A percentile compares a stretch with the other conserved stretches of the same genome.
Conservation (phyloP, 2,797 vertebrate genomes). For the Ambastaia sidthimunki region DNA sequence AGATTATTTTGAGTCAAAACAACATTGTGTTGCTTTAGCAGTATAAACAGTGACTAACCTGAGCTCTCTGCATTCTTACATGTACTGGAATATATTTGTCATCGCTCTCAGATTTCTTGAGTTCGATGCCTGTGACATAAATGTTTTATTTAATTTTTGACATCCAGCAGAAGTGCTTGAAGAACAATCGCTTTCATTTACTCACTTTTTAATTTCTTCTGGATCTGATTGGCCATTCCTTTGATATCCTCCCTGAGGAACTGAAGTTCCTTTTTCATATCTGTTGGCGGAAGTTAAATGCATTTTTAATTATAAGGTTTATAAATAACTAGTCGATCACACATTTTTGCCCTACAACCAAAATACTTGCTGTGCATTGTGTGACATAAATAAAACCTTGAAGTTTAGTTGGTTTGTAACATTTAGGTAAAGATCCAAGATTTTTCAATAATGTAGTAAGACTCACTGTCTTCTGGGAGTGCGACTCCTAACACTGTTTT, state of each 20-base stretch:
- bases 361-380: background rate
- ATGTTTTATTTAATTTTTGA: background rate
- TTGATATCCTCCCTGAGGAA: conserved; percentile 87
- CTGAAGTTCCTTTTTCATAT: conserved; percentile 88
- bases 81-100: conserved; percentile 82
- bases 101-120: conserved; percentile 83
- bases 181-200: background rate
- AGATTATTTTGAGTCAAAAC: background rate
- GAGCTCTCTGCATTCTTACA: conserved; percentile 85
- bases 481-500: conserved; percentile 85
- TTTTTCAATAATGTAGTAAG: background rate
- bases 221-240: conserved; percentile 80
- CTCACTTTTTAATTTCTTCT: conserved; percentile 86
- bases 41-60: conserved; percentile 71
- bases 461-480: conserved; percentile 83
- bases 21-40: background rate
- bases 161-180: background rate
- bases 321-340: background rate
- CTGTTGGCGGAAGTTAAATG: conserved; percentile 63
- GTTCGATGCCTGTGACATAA: conserved; percentile 74
- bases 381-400: background rate
- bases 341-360: no score
- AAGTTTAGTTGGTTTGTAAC: no score
- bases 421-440: background rate
- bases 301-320: background rate